These are phyloP conservation scores for Drosophila austrosaltans DNA, from an alignment of 2,888 invertebrate genomes.

Conservation along the genomic window DNA sequence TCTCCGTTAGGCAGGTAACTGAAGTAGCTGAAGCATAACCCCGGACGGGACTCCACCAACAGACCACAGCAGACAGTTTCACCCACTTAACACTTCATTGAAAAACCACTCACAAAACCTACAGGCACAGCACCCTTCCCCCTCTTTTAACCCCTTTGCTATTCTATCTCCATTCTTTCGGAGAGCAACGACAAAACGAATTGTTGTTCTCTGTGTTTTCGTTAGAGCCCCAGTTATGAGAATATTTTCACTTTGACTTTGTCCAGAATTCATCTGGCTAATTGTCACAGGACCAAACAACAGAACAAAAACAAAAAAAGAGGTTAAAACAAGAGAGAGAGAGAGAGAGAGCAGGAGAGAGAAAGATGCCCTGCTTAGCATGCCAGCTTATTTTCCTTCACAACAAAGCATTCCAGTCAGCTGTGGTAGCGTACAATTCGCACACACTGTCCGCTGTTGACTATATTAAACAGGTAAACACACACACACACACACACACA, in stretches of 20 bases:
- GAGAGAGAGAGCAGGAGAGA: slow-evolving; percentile 2
- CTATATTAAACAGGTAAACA: slow-evolving; percentile 14
- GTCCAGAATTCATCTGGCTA: slow-evolving; percentile 48
- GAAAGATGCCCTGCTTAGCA: slow-evolving; percentile 24
- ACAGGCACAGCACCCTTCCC: slow-evolving; percentile 39
- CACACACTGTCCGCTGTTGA: slow-evolving; percentile 38
- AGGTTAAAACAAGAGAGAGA: background rate
- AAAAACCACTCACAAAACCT: slow-evolving; percentile 73
- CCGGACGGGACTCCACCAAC: slow-evolving; percentile 30
- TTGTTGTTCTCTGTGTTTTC: background rate
- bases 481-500: slow-evolving; percentile 28
- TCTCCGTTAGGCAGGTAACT: slow-evolving; percentile 29
- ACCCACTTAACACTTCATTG: slow-evolving; percentile 80
- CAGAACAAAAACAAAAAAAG: background rate
- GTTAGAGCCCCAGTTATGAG: slow-evolving; percentile 20
- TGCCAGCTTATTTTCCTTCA: slow-evolving; percentile 40
- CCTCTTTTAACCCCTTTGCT: slow-evolving; percentile 39
- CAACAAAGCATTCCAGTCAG: slow-evolving; percentile 43
- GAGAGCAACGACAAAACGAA: slow-evolving; percentile 4
- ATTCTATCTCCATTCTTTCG: no score
- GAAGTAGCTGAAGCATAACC: slow-evolving; percentile 48
- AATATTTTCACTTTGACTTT: slow-evolving; percentile 45
- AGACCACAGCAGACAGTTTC: slow-evolving; percentile 52
- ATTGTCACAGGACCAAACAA: slow-evolving; percentile 31
- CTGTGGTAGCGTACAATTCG: slow-evolving; percentile 24